Base-by-base conservation (phyloP, 2,888 invertebrate species). In the Caenorhabditis imperialis region DNA sequence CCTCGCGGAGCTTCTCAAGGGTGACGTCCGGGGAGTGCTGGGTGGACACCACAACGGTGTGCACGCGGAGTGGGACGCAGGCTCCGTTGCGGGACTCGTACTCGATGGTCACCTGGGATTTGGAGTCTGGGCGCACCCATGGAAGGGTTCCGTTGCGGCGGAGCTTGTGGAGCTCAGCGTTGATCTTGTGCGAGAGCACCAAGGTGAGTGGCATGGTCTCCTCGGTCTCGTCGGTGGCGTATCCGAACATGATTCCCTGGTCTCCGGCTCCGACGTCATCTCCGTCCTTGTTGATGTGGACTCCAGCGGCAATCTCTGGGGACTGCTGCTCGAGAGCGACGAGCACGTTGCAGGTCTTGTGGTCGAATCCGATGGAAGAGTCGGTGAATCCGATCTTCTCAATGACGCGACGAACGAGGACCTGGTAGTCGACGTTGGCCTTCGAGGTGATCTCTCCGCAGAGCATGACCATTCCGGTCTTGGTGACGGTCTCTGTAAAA, bases 381-480 rank as follows among this genome's bases (percentile, higher is more conserved):
- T 95, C 95, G 89, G 99, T 99, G 89, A 99, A 99, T 72, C 99
- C 99, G 89, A 99, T 99, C 89, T 96, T 95, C 89, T 94, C 93
- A 61, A 99, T 93, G 2, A 98, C 96, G 78, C 96, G 94, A 83
- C 99, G 92, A 57, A 98, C 96, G 79, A 99, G 94, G 89, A 93
- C 93, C 89, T 99, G 98, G 89, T 99, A 99, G 89, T 99, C 98
- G 71, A 99, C 94, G 81, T 93, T 93, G 18, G 98, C 98, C 90
- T 94, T 95, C 10, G 98, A 98, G 81, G 98, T 96, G 85, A 99
- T 99, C 91, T 99, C 99, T 75, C 99, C 99, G 89, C 96, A 96
- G 61, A 99, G 91, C 87, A 99, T 91, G 81, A 99, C 93, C 97
- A 99, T 98, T 75, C 99, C 99, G 77, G 99, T 99, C 90, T 99